Base-by-base conservation (phyloP, 2,888 invertebrate genomes). In the Latrodectus elegans region DNA sequence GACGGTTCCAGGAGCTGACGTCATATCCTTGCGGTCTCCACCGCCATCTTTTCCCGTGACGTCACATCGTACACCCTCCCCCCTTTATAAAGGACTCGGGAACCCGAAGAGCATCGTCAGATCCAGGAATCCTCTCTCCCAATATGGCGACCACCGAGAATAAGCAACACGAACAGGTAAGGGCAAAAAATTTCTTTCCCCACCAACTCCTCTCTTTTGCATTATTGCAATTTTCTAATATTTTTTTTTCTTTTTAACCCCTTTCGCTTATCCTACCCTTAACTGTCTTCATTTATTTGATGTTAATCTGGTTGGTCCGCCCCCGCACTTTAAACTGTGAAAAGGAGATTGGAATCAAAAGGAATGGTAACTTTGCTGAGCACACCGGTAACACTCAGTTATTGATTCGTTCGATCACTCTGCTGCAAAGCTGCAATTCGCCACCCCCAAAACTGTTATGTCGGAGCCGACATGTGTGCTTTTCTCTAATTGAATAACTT, bases 1-100 rank as follows among this genome's bases (percentile, higher is more conserved):
- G 75, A 73, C 82, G 70, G 76, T 74, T 82, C 82, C 74, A 75
- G 82, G 75, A 55, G 55, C 17, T 87, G 86, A 87, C 86, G 86
- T 87, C 86, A 87, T 77, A 77, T 80, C 81, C 80, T 80, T 80
- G 86, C 86, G 73, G 85, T 80, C 83, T 70, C 80, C 76, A 73
- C 85, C 74, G 85, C 85, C 85, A 86, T 87, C 77, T 87, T 83
- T 85, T 73, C 84, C 75, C 86, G 77, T 87, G 86, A 87, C 86
- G 86, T 87, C 86, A 87, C 73, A n/a, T 15, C 81, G 14, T 67
- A 64, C 81, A 14, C 77, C 72, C 86, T 51, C 75, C 85, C 85
- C 67, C 85, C 75, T 86, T 80, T 87, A 87, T 87, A 87, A 81
- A 87, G 86, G 65, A 71, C 72, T 72, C 81, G 11, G 67, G 81